Base-by-base conservation (phyloP, 2,888 invertebrate species). In the Teleogryllus oceanicus region DNA sequence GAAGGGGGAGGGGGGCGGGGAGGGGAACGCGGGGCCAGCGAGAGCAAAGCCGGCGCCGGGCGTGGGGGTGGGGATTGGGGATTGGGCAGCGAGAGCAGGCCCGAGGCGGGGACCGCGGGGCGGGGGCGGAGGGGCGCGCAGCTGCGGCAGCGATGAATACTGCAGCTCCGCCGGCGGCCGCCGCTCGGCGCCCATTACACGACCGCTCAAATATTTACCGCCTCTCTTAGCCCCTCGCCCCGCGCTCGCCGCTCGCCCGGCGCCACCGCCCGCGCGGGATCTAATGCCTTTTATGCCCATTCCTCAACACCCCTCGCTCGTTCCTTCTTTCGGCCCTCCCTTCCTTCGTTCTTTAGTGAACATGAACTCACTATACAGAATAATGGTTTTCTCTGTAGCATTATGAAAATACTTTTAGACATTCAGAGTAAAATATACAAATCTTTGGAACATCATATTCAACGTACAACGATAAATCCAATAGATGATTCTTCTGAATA, bases 101-200 rank as follows among this genome's bases (percentile, higher is more conserved):
- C 37, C 5, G 8, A 1, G 37, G 37, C 37, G 37, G 62, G 62
- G 62, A 12, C 4, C 8, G 12, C 5, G n/a, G 16, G 62, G 62
- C 16, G 62, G 62, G 13, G 62, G 62, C n/a, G 62, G 13, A 11
- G 62, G 62, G n/a, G n/a, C 62, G n/a, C 16, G 62, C n/a, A 62
- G 62, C 62, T 62, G 62, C 62, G n/a, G 62, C 62, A 62, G 62
- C 62, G 62, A 62, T 62, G 62, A 62, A 62, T 62, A 62, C 62
- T 62, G 62, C 62, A 62, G n/a, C n/a, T 3, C n/a, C 62, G n/a
- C 16, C 62, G 62, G 62, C n/a, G 13, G 62, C 62, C n/a, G n/a
- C 16, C 62, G 62, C 62, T n/a, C n/a, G n/a, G 62, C 62, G 62
- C 62, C 62, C 62, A 62, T 62, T 62, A 62, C 62, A n/a, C 8